Evolutionary conservation across 2,797 vertebrate species (phyloP).

Genomic region (Acridotheres tristis): DNA sequence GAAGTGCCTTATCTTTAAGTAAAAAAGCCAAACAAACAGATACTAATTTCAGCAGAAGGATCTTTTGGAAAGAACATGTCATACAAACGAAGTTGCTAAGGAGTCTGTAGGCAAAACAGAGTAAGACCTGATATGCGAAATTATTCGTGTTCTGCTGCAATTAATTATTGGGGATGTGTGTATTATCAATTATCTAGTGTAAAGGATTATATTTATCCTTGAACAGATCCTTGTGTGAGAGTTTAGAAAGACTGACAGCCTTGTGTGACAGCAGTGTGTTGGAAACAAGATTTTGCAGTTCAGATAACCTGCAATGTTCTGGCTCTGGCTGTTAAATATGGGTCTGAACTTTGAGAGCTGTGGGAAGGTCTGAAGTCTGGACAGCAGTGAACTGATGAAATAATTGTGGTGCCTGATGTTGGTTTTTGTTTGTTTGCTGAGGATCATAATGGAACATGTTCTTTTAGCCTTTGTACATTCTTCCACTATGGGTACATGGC

Average conservation of each 20-base stretch:
- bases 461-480: not conserved
- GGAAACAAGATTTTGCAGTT: not conserved
- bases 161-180: not conserved
- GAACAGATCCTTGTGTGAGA: not conserved
- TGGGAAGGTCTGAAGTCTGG: not conserved
- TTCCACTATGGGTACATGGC: fast-evolving
- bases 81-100: constrained; percentile 33
- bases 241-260: not conserved
- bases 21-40: not conserved
- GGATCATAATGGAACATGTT: not conserved
- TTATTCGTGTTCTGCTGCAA: not conserved
- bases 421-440: not conserved
- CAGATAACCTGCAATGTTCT: not conserved
- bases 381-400: not conserved
- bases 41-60: not conserved
- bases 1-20: not conserved
- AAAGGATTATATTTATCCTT: not conserved
- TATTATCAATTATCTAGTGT: not conserved
- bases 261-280: not conserved
- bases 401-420: not conserved
- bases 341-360: not conserved
- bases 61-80: constrained; percentile 20
- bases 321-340: not conserved
- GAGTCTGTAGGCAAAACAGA: constrained; percentile 32
- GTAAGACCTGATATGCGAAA: not conserved